phyloP scores from a whole-genome alignment of 2,888 invertebrate species.

The Caenorhabditis afra region DNA sequence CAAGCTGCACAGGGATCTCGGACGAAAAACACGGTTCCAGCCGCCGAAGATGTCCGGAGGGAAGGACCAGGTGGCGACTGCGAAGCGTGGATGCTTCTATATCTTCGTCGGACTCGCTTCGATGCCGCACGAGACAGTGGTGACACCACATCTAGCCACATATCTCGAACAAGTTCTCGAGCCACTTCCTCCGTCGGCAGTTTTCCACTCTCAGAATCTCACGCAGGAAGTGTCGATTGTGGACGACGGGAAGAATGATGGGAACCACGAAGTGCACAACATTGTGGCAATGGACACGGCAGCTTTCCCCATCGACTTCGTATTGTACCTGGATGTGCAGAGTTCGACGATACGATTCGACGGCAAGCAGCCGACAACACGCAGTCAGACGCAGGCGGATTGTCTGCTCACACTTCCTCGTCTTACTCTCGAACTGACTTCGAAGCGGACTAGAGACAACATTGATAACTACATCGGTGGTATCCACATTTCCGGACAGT shows the following conservation, averaged over 20 bases:
- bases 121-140: slow-evolving; percentile 96
- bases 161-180: slow-evolving; percentile 90
- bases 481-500: slow-evolving; percentile 93
- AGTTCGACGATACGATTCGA: slow-evolving; percentile 93
- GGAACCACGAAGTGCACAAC: slow-evolving; percentile 54
- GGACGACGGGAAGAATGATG: slow-evolving; percentile 44
- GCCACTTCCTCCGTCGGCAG: slow-evolving; percentile 64
- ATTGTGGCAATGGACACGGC: slow-evolving; percentile 77
- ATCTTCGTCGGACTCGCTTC: slow-evolving; percentile 97
- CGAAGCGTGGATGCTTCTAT: slow-evolving; percentile 90
- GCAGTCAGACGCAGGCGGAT: slow-evolving; percentile 74
- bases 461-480: slow-evolving; percentile 61
- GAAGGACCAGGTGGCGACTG: not conserved
- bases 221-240: slow-evolving; percentile 34
- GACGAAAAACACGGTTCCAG: slow-evolving; percentile 26
- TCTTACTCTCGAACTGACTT: slow-evolving; percentile 96
- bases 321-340: slow-evolving; percentile 98
- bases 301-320: slow-evolving; percentile 97
- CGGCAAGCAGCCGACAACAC: slow-evolving; percentile 63
- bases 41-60: not conserved
- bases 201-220: slow-evolving; percentile 37
- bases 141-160: slow-evolving; percentile 92
- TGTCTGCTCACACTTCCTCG: slow-evolving; percentile 88
- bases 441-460: slow-evolving; percentile 81
- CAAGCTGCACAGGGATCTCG: slow-evolving; percentile 31